A percentile compares a stretch with the other conserved stretches of the same genome.
Evolutionary conservation across 1,140 invertebrate genomes (phyloP).

Genomic region (Drosophila baimaii): DNA sequence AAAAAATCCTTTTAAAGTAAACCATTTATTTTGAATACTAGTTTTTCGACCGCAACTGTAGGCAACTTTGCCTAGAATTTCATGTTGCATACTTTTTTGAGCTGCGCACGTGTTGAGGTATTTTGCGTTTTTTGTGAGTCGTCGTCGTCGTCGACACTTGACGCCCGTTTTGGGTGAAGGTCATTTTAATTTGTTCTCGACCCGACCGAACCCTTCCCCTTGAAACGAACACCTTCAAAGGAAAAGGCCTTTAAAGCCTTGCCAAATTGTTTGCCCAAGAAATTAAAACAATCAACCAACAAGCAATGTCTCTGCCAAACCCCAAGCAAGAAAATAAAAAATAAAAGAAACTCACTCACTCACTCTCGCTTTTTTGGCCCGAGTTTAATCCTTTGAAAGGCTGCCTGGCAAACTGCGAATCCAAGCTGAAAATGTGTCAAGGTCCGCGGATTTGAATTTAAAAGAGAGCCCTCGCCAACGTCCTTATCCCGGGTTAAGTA

Average conservation of each 20-base stretch:
- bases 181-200: constrained; percentile 64
- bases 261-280: constrained; percentile 48
- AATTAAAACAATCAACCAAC: constrained; percentile 57
- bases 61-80: constrained; percentile 26
- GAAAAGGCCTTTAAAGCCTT: constrained; percentile 39
- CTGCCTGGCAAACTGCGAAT: constrained; percentile 42
- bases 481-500: constrained; percentile 68
- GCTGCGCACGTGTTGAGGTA: constrained; percentile 65
- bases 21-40: not conserved
- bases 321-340: too few relatives aligned
- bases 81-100: constrained; percentile 53
- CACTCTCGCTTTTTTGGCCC: constrained; percentile 11
- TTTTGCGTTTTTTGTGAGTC: constrained; percentile 53
- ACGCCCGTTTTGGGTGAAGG: constrained; percentile 66
- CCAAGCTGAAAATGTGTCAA: constrained; percentile 75
- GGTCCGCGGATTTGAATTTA: constrained; percentile 72
- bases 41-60: not conserved
- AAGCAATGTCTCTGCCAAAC: constrained; percentile 32
- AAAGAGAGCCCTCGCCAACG: constrained; percentile 30
- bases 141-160: constrained; percentile 52
- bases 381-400: constrained; percentile 46
- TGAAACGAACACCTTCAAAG: constrained; percentile 31
- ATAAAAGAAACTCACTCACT: too few relatives aligned
- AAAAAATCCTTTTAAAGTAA: too few relatives aligned
- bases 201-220: constrained; percentile 23